These are phyloP conservation scores for Nycticorax nycticorax DNA, from an alignment of 2,113 vertebrate species.

Conservation along the genomic window DNA sequence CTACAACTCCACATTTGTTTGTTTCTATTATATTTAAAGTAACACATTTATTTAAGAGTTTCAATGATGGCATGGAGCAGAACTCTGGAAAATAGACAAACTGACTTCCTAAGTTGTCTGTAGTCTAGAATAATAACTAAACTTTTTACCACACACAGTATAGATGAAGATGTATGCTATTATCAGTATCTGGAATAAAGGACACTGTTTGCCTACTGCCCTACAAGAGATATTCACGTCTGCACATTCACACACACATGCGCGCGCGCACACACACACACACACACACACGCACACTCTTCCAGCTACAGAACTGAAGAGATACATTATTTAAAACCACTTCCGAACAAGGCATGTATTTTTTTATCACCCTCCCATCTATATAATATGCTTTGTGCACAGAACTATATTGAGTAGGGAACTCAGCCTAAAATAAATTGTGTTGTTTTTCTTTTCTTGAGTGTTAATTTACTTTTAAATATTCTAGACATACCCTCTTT, in stretches of 20 bases:
- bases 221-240: constrained; percentile 7
- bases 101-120: constrained; percentile 6
- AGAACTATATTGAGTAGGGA: constrained; percentile 30
- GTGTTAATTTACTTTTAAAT: constrained; percentile 63
- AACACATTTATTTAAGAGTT: neutral
- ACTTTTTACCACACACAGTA: neutral
- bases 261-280: neutral
- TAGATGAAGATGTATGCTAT: constrained; percentile 25
- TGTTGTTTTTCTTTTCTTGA: neutral
- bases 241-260: neutral
- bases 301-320: neutral
- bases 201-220: constrained; percentile 33
- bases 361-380: constrained; percentile 13
- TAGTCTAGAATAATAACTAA: neutral
- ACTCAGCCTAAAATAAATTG: constrained; percentile 36
- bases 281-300: neutral
- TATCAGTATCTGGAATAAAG: constrained; percentile 30
- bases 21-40: neutral
- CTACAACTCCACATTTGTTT: neutral
- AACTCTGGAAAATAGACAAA: neutral
- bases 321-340: constrained; percentile 56
- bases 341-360: neutral
- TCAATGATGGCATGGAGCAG: neutral
- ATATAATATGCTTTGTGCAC: constrained; percentile 31
- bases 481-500: constrained; percentile 58